Percentiles rank a stretch among this genome's conserved stretches.
Evolutionary conservation across 2,797 vertebrate species (phyloP).

Genomic region (Microhierax caerulescens): DNA sequence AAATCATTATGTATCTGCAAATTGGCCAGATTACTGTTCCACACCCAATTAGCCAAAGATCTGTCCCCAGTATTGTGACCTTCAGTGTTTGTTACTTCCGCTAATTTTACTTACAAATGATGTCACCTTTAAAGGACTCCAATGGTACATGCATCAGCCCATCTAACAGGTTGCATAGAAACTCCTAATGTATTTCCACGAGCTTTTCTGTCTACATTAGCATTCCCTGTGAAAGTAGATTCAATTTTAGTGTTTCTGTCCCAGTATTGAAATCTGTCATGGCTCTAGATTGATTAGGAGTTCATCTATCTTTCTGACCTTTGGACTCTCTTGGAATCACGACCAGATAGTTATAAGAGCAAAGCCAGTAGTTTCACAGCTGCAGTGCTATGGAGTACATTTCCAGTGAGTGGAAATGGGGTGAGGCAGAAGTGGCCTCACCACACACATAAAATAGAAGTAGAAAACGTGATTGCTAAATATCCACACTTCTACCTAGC

Average conservation of each 20-base stretch:
- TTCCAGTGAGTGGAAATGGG: not conserved
- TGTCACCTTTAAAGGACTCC: not conserved
- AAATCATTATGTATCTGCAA: not conserved
- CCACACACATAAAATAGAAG: not conserved
- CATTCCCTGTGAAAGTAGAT: not conserved
- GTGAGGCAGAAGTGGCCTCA: not conserved
- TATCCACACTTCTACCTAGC: not conserved
- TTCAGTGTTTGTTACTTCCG: not conserved
- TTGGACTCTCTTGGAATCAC: not conserved
- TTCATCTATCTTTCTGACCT: not conserved
- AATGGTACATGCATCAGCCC: accelerated
- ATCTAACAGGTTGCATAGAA: not conserved
- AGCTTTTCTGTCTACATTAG: not conserved
- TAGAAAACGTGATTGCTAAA: not conserved
- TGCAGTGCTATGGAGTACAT: not conserved
- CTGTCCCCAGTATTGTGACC: not conserved
- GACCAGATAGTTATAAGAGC: not conserved
- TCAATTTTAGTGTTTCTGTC: not conserved
- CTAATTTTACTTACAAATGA: not conserved
- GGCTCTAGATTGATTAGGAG: not conserved
- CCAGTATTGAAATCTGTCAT: not conserved
- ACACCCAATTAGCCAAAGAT: not conserved
- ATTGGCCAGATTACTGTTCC: not conserved
- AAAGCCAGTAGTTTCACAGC: not conserved
- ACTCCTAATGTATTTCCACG: not conserved